phyloP scores from a whole-genome alignment of 2,797 vertebrate species.

The Tarsius wallacei region DNA sequence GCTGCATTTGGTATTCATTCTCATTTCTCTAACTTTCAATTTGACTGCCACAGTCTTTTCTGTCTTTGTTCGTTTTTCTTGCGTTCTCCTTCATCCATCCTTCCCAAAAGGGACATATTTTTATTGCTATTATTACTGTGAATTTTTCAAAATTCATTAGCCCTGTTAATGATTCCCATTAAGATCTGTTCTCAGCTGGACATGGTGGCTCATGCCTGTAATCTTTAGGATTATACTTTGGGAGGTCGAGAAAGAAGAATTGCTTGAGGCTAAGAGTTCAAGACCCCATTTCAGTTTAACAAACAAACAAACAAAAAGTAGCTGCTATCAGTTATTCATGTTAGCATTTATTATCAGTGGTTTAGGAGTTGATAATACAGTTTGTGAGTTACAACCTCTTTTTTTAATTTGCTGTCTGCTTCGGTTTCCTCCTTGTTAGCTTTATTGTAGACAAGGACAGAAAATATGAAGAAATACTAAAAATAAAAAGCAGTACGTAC shows the following conservation, averaged over 20 bases:
- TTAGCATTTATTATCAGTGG: not conserved
- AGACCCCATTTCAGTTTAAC: too few species aligned
- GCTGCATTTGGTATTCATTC: not conserved
- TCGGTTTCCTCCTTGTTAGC: conserved; percentile 16
- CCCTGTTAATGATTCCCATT: not conserved
- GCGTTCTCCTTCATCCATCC: not conserved
- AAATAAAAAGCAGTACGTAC: not conserved
- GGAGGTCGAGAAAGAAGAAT: too few species aligned
- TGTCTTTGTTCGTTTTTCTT: conserved; percentile 33
- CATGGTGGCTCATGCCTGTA: too few species aligned
- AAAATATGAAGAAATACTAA: conserved; percentile 4
- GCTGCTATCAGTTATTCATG: not conserved
- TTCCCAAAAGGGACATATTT: not conserved
- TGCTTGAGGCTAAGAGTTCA: too few species aligned
- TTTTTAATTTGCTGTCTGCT: not conserved
- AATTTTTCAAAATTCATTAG: conserved; percentile 38
- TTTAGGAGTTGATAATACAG: conserved; percentile 26
- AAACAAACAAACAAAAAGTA: too few species aligned
- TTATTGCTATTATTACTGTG: not conserved
- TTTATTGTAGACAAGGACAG: not conserved
- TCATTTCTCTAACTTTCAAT: not conserved
- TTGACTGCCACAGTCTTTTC: not conserved
- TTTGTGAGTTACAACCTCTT: not conserved
- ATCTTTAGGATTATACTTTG: too few species aligned
- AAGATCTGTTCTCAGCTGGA: not conserved